Percentiles rank a stretch among this genome's conserved stretches.
Conservation (phyloP, 2,888 invertebrate genomes). For the Ophioninae sp. region DNA sequence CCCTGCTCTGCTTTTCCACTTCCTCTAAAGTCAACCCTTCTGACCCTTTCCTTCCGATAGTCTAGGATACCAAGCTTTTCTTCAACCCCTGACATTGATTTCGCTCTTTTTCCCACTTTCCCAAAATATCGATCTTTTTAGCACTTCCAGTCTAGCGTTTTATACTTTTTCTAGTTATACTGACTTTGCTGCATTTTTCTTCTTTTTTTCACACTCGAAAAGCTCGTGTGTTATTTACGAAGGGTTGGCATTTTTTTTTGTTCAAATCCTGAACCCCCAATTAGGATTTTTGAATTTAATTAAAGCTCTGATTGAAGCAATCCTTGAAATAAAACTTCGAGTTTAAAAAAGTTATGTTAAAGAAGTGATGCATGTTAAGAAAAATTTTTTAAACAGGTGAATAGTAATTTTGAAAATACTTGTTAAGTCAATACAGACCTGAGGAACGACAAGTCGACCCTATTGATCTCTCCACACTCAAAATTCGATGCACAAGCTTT, state of each 20-base stretch:
- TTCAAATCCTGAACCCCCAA: neutral
- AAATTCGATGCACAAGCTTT: slow-evolving; percentile 2
- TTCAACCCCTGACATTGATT: neutral
- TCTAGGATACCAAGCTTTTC: neutral
- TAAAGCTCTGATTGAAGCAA: no score
- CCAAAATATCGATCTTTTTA: neutral
- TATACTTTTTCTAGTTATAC: neutral
- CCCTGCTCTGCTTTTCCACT: neutral
- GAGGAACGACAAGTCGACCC: neutral
- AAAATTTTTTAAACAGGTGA: no score
- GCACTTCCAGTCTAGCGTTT: neutral
- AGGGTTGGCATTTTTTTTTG: neutral
- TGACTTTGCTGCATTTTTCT: neutral
- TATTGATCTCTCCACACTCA: slow-evolving; percentile 1
- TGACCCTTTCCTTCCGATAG: neutral
- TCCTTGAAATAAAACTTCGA: no score
- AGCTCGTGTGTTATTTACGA: neutral
- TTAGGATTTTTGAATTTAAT: no score
- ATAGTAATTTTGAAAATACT: neutral
- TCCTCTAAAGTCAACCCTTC: neutral
- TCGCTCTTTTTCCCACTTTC: neutral
- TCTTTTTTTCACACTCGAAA: neutral
- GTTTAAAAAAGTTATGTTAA: neutral
- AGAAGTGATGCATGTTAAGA: neutral
- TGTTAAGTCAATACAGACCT: neutral